A percentile compares a stretch with the other conserved stretches of the same genome.
phyloP scores from a whole-genome alignment of 2,888 invertebrate genomes.

The Phasia obesa region DNA sequence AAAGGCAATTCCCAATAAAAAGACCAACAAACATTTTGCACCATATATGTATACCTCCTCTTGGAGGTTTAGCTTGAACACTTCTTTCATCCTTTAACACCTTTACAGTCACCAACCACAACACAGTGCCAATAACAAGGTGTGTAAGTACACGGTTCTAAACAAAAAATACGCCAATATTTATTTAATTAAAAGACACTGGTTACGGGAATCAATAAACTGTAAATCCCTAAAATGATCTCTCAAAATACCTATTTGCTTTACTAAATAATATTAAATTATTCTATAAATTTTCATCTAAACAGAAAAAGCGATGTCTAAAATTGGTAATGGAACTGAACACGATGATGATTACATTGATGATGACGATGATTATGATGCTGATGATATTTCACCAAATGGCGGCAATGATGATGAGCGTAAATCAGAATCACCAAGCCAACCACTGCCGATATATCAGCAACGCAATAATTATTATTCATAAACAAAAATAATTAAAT shows the following conservation, averaged over 20 bases:
- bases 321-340: constrained; percentile 72
- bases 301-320: constrained; percentile 90
- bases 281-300: constrained; percentile 71
- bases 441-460: constrained; percentile 91
- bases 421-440: constrained; percentile 84
- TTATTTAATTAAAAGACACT: constrained; percentile 40
- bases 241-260: background rate
- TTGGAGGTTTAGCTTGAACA: constrained; percentile 12
- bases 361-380: constrained; percentile 43
- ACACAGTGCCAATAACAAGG: constrained; percentile 54
- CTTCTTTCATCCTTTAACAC: constrained; percentile 27
- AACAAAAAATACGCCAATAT: background rate
- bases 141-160: constrained; percentile 70
- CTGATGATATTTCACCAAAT: constrained; percentile 43
- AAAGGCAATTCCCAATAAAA: background rate
- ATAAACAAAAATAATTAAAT: constrained; percentile 77
- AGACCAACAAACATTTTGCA: constrained; percentile 12
- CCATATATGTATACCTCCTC: background rate
- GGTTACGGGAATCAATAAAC: constrained; percentile 68
- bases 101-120: constrained; percentile 58
- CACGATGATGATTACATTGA: constrained; percentile 38
- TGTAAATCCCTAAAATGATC: constrained; percentile 68
- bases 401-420: constrained; percentile 84
- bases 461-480: constrained; percentile 93
- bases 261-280: constrained; percentile 4